phyloP scores from a whole-genome alignment of 2,113 vertebrate species.

The Menidia beryllina region DNA sequence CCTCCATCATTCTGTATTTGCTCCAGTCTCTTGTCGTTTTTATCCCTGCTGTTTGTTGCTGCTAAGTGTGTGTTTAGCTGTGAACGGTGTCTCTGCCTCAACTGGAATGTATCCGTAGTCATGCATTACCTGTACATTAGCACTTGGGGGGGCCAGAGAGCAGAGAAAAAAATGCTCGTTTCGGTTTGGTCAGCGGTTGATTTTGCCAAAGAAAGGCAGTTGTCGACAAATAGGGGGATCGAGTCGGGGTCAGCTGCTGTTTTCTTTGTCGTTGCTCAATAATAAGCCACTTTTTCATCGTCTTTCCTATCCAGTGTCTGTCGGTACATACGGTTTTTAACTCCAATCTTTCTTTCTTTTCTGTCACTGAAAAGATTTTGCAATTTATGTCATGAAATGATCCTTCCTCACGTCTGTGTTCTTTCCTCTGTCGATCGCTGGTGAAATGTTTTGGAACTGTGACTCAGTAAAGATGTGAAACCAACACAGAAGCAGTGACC shows the following conservation, averaged over 20 bases:
- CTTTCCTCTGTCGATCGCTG: constrained; percentile 46
- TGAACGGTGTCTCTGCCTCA: constrained; percentile 28
- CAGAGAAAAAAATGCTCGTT: neutral
- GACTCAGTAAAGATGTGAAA: constrained; percentile 77
- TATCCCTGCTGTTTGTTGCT: constrained; percentile 51
- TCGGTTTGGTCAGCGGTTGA: neutral
- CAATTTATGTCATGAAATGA: constrained; percentile 48
- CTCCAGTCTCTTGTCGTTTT: constrained; percentile 22
- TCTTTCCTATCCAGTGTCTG: constrained; percentile 18
- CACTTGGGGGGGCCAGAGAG: constrained; percentile 61
- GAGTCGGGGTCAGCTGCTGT: neutral
- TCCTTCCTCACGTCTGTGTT: constrained; percentile 30
- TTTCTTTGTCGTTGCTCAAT: constrained; percentile 9
- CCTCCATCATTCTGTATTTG: neutral
- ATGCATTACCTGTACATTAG: constrained; percentile 19
- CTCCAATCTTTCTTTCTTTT: constrained; percentile 34
- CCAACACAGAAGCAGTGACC: constrained; percentile 5
- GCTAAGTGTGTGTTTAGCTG: constrained; percentile 48
- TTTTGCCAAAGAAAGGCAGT: constrained; percentile 11
- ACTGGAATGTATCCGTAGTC: constrained; percentile 28
- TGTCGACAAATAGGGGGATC: neutral
- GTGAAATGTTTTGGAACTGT: constrained; percentile 63
- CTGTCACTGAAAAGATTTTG: constrained; percentile 34
- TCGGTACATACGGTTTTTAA: constrained; percentile 52
- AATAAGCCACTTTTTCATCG: neutral